Conservation (phyloP, 2,888 invertebrate species). For the Pachymerium ferrugineum region DNA sequence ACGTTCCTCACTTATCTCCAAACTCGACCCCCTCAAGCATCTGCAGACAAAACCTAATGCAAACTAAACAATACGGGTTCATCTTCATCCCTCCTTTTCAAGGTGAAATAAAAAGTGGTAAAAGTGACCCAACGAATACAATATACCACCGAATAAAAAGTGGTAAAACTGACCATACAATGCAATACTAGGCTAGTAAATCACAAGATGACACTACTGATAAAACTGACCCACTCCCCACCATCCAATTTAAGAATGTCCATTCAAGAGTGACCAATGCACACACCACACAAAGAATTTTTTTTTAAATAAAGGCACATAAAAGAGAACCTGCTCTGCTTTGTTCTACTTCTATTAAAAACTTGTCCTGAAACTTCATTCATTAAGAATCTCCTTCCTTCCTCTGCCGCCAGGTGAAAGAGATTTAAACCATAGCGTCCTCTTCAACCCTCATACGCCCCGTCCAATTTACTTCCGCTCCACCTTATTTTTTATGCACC, state of each 20-base stretch:
- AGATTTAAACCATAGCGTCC: neutral
- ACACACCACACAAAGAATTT: too few species aligned
- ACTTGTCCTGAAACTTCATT: constrained; percentile 11
- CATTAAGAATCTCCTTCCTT: neutral
- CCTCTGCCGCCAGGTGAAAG: constrained; percentile 11
- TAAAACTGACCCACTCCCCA: too few species aligned
- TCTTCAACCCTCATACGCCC: constrained; percentile 4
- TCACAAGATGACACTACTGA: too few species aligned
- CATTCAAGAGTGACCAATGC: too few species aligned
- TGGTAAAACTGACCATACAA: too few species aligned
- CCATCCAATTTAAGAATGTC: too few species aligned
- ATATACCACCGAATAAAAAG: neutral
- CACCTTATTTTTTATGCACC: neutral
- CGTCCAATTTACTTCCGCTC: constrained; percentile 15
- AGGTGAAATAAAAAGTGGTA: constrained; percentile 15
- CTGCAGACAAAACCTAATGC: neutral
- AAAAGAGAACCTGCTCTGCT: constrained; percentile 14
- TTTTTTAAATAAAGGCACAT: too few species aligned
- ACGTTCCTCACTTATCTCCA: constrained; percentile 12
- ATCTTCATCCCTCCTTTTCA: constrained; percentile 6
- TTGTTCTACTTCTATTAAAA: neutral
- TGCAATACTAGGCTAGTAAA: too few species aligned
- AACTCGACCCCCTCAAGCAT: constrained; percentile 16
- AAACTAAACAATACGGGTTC: neutral
- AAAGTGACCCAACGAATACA: neutral